Evolutionary conservation across 64 coral and sea anemone genomes (phyloP).

Genomic region (Montipora foliosa): DNA sequence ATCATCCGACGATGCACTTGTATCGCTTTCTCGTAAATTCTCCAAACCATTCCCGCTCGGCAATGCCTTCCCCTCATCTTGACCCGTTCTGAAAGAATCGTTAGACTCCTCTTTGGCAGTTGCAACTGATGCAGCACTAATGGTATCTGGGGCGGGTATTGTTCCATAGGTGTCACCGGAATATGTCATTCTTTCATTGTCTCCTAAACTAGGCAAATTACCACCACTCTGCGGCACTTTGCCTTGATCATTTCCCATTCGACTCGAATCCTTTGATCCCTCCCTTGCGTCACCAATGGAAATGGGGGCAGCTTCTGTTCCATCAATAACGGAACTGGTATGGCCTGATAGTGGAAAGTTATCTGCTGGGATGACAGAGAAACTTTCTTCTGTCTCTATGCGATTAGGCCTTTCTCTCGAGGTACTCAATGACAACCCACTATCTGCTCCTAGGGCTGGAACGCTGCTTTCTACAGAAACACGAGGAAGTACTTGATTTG

Average conservation of each 20-base stretch:
- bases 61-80: neutral
- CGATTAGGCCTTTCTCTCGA: neutral
- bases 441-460: neutral
- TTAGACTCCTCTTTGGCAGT: neutral
- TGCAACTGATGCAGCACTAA: neutral
- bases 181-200: neutral
- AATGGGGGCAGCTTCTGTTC: neutral
- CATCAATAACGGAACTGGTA: neutral
- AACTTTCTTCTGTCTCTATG: neutral
- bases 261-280: neutral
- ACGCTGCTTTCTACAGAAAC: neutral
- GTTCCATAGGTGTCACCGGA: slow-evolving; percentile 81
- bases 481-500: neutral
- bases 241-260: neutral
- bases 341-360: neutral
- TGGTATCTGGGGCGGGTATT: neutral
- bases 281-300: neutral
- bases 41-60: neutral
- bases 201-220: neutral
- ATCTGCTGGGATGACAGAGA: neutral
- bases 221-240: neutral
- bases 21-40: neutral
- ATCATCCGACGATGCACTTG: slow-evolving; percentile 69
- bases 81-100: neutral
- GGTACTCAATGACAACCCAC: neutral